These are phyloP conservation scores for Leucoraja ocellata DNA, from an alignment of 2,797 vertebrate genomes.

Conservation along the genomic window DNA sequence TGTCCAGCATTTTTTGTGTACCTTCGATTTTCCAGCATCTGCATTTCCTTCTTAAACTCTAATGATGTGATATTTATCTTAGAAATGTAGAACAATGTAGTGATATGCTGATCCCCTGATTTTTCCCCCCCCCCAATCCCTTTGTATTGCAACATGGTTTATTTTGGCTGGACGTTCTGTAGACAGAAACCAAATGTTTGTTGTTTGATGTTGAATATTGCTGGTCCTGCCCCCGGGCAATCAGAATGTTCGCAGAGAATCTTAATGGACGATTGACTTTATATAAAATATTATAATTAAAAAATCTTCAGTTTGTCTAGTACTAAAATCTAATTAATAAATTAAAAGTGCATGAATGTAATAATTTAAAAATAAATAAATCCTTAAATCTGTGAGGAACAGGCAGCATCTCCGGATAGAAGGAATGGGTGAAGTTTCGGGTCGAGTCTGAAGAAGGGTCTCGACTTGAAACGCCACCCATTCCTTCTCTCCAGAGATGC, in stretches of 20 bases:
- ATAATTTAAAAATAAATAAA: neutral
- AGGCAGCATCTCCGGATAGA: too few relatives aligned
- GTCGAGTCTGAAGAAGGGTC: too few relatives aligned
- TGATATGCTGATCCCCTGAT: constrained; percentile 46
- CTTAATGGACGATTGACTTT: constrained; percentile 52
- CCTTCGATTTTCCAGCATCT: too few relatives aligned
- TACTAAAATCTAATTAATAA: neutral
- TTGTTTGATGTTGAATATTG: constrained; percentile 47
- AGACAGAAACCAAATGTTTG: constrained; percentile 43
- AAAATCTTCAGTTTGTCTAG: neutral
- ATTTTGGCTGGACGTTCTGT: constrained; percentile 45
- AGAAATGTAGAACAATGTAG: constrained; percentile 45
- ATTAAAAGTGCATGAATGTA: neutral
- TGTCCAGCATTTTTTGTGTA: too few relatives aligned
- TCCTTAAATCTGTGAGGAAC: neutral
- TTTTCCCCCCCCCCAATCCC: constrained; percentile 35
- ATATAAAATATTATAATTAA: constrained; percentile 44
- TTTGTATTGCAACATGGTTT: constrained; percentile 45
- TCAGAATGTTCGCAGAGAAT: neutral
- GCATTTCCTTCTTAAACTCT: neutral
- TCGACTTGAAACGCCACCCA: too few relatives aligned
- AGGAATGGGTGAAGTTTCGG: too few relatives aligned
- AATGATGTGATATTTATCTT: constrained; percentile 39
- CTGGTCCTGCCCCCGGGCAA: constrained; percentile 41
- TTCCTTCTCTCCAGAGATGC: too few relatives aligned